A percentile compares a stretch with the other conserved stretches of the same genome.
Conservation (phyloP, 2,797 vertebrate genomes). For the Channa striata region DNA sequence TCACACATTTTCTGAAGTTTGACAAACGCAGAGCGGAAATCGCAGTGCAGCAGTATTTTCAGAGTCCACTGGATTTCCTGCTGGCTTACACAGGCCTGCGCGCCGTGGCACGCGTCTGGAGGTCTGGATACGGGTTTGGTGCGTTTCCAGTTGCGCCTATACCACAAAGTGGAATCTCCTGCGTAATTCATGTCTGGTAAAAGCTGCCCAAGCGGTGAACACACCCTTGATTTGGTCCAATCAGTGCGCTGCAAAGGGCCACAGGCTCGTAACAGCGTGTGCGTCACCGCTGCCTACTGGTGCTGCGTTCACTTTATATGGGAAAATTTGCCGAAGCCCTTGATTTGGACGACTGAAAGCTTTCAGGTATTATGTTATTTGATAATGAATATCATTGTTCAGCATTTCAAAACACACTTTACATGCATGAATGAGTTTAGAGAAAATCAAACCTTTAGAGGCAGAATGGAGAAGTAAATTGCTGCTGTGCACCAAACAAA, state of each 20-base stretch:
- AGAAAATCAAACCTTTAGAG: not conserved
- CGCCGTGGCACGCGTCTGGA: constrained; percentile 62
- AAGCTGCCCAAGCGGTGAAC: constrained; percentile 77
- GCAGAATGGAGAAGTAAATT: not conserved
- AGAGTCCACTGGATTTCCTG: constrained; percentile 57
- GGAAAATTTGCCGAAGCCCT: constrained; percentile 37
- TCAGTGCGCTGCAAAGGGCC: constrained; percentile 71
- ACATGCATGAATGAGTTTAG: not conserved
- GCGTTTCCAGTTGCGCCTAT: constrained; percentile 64
- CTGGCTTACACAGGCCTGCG: constrained; percentile 36
- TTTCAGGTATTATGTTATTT: constrained; percentile 2
- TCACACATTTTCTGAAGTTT: constrained; percentile 53
- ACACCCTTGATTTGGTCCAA: constrained; percentile 86
- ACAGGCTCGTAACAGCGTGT: constrained; percentile 76
- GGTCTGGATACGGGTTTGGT: constrained; percentile 42
- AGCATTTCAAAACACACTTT: not conserved
- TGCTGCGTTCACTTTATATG: constrained; percentile 63
- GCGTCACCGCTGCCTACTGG: constrained; percentile 73
- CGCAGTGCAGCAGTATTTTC: constrained; percentile 65
- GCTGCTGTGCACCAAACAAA: not conserved
- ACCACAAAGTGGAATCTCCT: constrained; percentile 79
- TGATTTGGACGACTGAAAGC: constrained; percentile 10
- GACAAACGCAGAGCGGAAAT: constrained; percentile 55
- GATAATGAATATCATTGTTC: not conserved
- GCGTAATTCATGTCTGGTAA: constrained; percentile 82